These are phyloP conservation scores for Chloromyia formosa DNA, from an alignment of 2,888 invertebrate genomes.

Conservation along the genomic window DNA sequence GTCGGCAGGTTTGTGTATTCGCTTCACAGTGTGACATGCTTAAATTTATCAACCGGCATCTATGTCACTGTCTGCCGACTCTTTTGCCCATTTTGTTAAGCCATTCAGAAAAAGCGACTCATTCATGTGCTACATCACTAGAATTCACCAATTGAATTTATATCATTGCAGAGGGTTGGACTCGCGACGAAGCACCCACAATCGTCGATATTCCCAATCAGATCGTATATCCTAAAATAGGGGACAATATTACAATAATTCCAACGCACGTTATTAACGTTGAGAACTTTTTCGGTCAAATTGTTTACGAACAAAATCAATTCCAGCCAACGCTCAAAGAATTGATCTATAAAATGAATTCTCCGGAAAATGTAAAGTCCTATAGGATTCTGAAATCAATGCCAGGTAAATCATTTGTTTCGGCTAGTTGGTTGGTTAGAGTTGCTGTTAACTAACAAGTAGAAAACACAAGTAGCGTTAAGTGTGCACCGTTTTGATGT, in stretches of 20 bases:
- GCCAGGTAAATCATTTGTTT: slow-evolving; percentile 31
- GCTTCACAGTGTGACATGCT: too few species aligned
- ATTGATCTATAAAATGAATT: slow-evolving; percentile 43
- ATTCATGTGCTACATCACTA: too few species aligned
- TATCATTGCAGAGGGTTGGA: slow-evolving; percentile 56
- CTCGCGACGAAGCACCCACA: slow-evolving; percentile 56
- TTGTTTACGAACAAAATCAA: slow-evolving; percentile 48
- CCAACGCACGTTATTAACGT: slow-evolving; percentile 56
- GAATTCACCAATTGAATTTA: too few species aligned
- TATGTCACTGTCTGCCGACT: too few species aligned
- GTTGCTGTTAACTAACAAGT: too few species aligned
- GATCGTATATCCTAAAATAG: slow-evolving; percentile 49
- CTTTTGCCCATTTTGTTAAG: too few species aligned
- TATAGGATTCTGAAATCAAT: slow-evolving; percentile 23
- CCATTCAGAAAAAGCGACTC: too few species aligned
- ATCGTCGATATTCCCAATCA: slow-evolving; percentile 53
- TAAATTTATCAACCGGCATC: too few species aligned
- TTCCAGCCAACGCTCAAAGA: slow-evolving; percentile 31
- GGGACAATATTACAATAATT: slow-evolving; percentile 54
- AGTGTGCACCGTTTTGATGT: too few species aligned
- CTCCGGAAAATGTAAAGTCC: neutral
- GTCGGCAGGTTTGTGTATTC: too few species aligned
- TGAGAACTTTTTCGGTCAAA: slow-evolving; percentile 56
- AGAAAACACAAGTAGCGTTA: too few species aligned
- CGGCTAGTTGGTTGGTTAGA: too few species aligned